Evolutionary conservation across 1,140 invertebrate species (phyloP).

Genomic region (Parapsyche elsis): DNA sequence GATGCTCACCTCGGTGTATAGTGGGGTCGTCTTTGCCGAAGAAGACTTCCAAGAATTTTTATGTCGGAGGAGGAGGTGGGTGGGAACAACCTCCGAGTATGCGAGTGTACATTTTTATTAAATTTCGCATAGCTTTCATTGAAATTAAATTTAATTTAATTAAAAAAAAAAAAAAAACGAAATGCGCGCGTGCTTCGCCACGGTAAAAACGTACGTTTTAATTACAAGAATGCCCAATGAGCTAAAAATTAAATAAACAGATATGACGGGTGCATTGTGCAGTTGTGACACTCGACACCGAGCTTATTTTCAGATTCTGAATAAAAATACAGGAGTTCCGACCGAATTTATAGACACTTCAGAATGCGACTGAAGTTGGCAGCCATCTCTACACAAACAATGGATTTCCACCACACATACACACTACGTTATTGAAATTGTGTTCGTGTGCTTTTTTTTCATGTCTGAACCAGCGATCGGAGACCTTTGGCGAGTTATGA

Average conservation of each 20-base stretch:
- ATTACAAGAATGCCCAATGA: not conserved
- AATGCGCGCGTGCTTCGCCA: not conserved
- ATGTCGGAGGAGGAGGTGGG: not conserved
- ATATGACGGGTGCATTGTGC: not conserved
- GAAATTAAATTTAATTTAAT: not conserved
- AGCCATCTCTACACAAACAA: not conserved
- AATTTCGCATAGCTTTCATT: constrained; percentile 12
- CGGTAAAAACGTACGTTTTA: too few relatives aligned
- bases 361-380: not conserved
- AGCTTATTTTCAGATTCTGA: constrained; percentile 1
- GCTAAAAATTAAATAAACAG: not conserved
- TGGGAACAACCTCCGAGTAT: not conserved
- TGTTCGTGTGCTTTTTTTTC: not conserved
- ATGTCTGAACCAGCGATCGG: not conserved
- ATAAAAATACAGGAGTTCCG: constrained; percentile 8
- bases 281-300: constrained; percentile 4
- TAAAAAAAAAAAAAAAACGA: too few relatives aligned
- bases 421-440: not conserved
- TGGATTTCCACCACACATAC: not conserved
- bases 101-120: not conserved
- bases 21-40: not conserved
- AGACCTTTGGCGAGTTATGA: too few relatives aligned
- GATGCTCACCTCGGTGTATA: too few relatives aligned
- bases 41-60: constrained; percentile 19
- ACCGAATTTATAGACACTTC: constrained; percentile 13